Base-by-base conservation (phyloP, 2,888 invertebrate genomes). In the Emmelina monodactyla region DNA sequence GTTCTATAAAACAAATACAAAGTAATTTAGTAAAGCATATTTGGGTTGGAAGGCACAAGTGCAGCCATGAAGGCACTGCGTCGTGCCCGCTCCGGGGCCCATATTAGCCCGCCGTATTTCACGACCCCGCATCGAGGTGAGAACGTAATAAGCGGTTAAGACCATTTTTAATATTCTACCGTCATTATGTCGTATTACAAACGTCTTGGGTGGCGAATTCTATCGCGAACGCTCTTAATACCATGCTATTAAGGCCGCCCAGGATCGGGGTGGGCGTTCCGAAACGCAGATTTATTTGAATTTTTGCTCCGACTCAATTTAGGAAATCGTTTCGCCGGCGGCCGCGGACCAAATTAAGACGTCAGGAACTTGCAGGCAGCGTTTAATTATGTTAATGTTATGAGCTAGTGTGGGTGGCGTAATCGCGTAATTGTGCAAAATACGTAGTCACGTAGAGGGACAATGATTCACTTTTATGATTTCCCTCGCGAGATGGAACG, bases 151-250 rank as follows among this genome's bases (percentile, higher is more conserved):
- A 78, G 78, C 73, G 68, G 79, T 71, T 73, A 55, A 70, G 58
- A 49, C 69, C 75, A 75, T 76, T 79, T 78, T 79, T 79, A 79
- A 78, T 79, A 76, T 76, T 78, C 75, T 64, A 58, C 73, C 75
- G 73, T 79, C 75, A 76, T 79, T 78, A 79, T 73, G 66, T 64
- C 71, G 65, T 73, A 79, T 79, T 78, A 76, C 73, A 69, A 67
- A 66, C 78, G 70, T 75, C 78, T 75, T 79, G 78, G 78, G 78
- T 79, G 78, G 78, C 73, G 76, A 76, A 76, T 78, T 75, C 76
- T 76, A 78, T 75, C 71, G 78, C 75, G 73, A 65, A 68, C 73
- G 69, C 62, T 67, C 71, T 70, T 78, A 76, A 76, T 79, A 57
- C 66, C 51, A 59, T 58, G 73, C 62, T 72, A 76, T 78, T 78